Percentiles rank a stretch among this genome's conserved stretches.
Evolutionary conservation across 2,888 invertebrate species (phyloP).

Genomic region (Stictocephala bisonia): DNA sequence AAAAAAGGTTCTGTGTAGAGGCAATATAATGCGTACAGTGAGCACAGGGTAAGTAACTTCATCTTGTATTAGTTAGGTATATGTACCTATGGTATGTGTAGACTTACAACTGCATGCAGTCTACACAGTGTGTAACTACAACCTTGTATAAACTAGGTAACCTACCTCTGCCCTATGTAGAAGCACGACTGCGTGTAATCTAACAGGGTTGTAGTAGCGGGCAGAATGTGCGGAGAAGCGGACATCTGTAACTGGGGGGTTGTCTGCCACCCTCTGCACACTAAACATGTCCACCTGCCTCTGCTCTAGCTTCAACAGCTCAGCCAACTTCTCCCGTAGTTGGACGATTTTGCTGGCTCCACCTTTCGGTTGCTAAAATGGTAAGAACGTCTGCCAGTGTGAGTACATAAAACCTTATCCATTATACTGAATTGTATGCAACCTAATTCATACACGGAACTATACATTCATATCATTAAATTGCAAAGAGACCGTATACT

Average conservation of each 20-base stretch:
- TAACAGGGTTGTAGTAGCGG: constrained; percentile 92
- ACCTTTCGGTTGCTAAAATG: too few relatives aligned
- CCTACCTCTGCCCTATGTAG: constrained; percentile 86
- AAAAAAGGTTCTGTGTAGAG: background rate
- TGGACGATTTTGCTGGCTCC: constrained; percentile 89
- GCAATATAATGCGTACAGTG: background rate
- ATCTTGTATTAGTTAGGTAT: too few relatives aligned
- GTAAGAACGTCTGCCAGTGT: too few relatives aligned
- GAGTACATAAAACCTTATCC: too few relatives aligned
- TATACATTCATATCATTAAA: too few relatives aligned
- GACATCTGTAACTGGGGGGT: constrained; percentile 90
- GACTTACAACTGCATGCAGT: too few relatives aligned
- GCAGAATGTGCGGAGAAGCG: constrained; percentile 95
- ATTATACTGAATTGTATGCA: too few relatives aligned
- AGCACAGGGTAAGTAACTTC: too few relatives aligned
- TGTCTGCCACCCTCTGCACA: constrained; percentile 86
- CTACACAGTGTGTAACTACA: background rate
- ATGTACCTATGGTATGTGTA: too few relatives aligned
- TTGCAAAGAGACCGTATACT: too few relatives aligned
- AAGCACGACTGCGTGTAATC: constrained; percentile 91
- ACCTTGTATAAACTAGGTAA: too few relatives aligned
- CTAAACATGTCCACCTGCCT: constrained; percentile 97
- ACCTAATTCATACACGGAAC: too few relatives aligned
- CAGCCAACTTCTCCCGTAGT: constrained; percentile 88
- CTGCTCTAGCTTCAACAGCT: constrained; percentile 83